Percentiles rank a stretch among this genome's conserved stretches.
Evolutionary conservation across 2,113 vertebrate species (phyloP).

Genomic region (Haemorhous mexicanus): DNA sequence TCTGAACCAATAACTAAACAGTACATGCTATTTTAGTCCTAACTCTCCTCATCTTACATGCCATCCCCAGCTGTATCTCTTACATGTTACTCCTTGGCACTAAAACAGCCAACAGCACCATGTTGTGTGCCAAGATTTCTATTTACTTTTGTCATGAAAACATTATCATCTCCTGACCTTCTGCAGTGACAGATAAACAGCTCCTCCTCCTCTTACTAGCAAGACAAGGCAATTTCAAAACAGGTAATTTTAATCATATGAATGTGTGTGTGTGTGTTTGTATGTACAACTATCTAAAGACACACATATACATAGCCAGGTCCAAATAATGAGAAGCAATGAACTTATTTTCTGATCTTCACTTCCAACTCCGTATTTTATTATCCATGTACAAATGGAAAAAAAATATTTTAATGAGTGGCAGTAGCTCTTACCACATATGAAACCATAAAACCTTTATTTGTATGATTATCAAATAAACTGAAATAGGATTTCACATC

Average conservation of each 20-base stretch:
- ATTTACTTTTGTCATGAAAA: background rate
- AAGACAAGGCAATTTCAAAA: background rate
- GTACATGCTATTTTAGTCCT: background rate
- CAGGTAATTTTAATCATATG: background rate
- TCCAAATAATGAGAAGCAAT: rapidly evolving
- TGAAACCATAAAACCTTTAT: background rate
- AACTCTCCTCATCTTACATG: background rate
- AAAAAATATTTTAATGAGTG: background rate
- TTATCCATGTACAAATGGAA: background rate
- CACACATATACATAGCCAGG: rapidly evolving
- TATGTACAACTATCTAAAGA: background rate
- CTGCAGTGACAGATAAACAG: background rate
- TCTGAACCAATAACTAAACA: background rate
- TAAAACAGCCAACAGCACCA: background rate
- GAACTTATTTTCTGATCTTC: background rate
- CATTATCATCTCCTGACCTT: background rate
- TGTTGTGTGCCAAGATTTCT: background rate
- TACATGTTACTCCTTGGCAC: background rate
- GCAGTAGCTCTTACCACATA: background rate
- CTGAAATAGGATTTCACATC: background rate
- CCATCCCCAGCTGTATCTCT: background rate
- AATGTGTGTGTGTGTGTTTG: too few species aligned
- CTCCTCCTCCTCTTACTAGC: background rate
- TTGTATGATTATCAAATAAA: background rate
- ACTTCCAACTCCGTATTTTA: background rate